Percentiles rank a stretch among this genome's conserved stretches.
Conservation (phyloP, 2,888 invertebrate genomes). For the Scaptomyza cyrtandrae region DNA sequence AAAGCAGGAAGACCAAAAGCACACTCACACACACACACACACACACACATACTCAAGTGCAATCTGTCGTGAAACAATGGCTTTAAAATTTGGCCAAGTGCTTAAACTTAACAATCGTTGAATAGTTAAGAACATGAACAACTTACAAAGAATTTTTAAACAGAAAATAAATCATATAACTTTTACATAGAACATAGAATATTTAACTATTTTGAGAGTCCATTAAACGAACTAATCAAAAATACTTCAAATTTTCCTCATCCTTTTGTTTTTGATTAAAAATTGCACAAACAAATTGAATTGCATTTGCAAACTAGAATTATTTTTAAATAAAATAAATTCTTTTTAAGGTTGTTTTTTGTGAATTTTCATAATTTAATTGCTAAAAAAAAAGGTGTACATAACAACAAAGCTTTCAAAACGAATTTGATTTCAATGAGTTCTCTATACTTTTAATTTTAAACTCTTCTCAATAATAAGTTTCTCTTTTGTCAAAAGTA, state of each 20-base stretch:
- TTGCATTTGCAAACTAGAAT: neutral
- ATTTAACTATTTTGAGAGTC: too few species aligned
- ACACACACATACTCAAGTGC: slow-evolving; percentile 38
- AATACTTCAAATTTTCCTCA: too few species aligned
- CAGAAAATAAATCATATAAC: too few species aligned
- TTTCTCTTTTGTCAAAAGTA: neutral
- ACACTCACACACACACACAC: neutral
- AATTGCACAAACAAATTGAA: neutral
- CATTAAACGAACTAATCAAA: too few species aligned
- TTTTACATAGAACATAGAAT: too few species aligned
- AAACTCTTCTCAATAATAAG: too few species aligned
- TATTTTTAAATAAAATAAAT: neutral
- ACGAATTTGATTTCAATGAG: too few species aligned
- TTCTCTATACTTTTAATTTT: too few species aligned
- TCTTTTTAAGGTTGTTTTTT: too few species aligned
- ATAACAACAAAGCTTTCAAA: neutral
- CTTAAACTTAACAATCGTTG: slow-evolving; percentile 25
- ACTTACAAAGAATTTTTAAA: neutral
- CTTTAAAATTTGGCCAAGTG: slow-evolving; percentile 37
- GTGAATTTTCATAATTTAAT: neutral
- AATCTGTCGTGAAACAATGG: slow-evolving; percentile 36
- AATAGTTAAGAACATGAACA: neutral
- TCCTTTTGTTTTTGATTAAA: neutral
- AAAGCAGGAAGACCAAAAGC: slow-evolving; percentile 9
- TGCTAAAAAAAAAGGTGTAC: neutral